Evolutionary conservation across 2,888 invertebrate species (phyloP).

Genomic region (Eupelmus urozonus): DNA sequence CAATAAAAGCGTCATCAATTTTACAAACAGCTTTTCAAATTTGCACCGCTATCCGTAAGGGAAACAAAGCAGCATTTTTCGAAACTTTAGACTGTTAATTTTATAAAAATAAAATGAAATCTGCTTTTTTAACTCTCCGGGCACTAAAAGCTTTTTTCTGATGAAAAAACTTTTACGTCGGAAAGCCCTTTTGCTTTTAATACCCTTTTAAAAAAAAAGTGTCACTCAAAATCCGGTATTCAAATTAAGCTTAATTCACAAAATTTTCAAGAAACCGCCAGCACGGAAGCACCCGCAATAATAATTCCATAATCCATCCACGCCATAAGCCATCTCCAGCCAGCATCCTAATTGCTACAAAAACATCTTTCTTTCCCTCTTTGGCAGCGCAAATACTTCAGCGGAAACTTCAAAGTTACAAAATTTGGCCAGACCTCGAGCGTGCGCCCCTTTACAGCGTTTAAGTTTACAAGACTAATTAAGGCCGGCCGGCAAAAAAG

Average conservation of each 20-base stretch:
- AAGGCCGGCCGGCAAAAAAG: slow-evolving; percentile 16
- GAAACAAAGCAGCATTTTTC: too few species aligned
- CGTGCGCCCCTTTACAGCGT: background rate
- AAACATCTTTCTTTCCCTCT: background rate
- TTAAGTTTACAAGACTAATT: slow-evolving; percentile 45
- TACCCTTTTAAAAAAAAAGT: background rate
- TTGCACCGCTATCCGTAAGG: too few species aligned
- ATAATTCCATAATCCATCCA: too few species aligned
- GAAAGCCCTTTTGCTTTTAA: too few species aligned
- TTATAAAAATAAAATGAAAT: too few species aligned
- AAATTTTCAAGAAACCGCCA: background rate
- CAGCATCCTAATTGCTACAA: background rate
- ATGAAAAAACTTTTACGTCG: too few species aligned
- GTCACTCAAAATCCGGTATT: background rate
- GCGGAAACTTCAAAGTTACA: background rate
- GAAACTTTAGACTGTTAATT: too few species aligned
- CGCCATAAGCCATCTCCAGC: background rate
- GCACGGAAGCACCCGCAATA: background rate
- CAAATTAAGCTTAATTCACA: too few species aligned
- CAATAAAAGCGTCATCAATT: too few species aligned
- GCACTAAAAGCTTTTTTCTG: too few species aligned
- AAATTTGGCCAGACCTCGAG: background rate
- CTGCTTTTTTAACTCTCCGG: too few species aligned
- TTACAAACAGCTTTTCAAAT: too few species aligned
- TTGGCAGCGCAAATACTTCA: background rate